Evolutionary conservation across 2,113 vertebrate species (phyloP).

Genomic region (Platichthys flesus): DNA sequence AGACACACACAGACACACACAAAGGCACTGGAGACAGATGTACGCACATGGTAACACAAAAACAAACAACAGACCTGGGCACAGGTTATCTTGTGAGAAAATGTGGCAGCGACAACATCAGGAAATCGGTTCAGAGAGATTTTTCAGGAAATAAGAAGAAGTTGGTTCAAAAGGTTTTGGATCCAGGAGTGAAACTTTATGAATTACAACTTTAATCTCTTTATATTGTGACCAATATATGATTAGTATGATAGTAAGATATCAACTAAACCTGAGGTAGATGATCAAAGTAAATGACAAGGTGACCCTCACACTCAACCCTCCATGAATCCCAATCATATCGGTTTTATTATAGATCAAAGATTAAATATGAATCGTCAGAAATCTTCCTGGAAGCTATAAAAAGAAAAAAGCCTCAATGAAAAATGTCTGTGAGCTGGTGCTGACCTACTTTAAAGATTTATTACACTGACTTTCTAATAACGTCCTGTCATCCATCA

Average conservation of each 20-base stretch:
- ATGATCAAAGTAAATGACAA: not conserved
- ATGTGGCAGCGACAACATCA: too few species aligned
- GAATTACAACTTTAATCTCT: too few species aligned
- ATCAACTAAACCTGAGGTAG: too few species aligned
- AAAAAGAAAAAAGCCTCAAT: not conserved
- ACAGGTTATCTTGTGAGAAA: not conserved
- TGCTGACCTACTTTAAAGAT: slow-evolving; percentile 57
- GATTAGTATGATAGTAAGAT: too few species aligned
- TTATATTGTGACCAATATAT: too few species aligned
- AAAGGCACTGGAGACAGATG: not conserved
- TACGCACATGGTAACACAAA: slow-evolving; percentile 4
- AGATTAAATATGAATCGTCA: slow-evolving; percentile 28
- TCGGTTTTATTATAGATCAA: slow-evolving; percentile 13
- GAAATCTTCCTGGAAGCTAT: not conserved
- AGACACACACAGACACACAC: slow-evolving; percentile 1
- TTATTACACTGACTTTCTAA: slow-evolving; percentile 49
- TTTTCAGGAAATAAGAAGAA: too few species aligned
- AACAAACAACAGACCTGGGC: not conserved
- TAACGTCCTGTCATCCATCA: slow-evolving; percentile 48
- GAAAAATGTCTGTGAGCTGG: slow-evolving; percentile 15
- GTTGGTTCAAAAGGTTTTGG: too few species aligned
- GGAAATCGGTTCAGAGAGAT: too few species aligned
- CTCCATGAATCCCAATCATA: not conserved
- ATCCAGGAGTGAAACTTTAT: too few species aligned
- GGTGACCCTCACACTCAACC: not conserved